A percentile compares a stretch with the other conserved stretches of the same genome.
Evolutionary conservation across 1,140 invertebrate genomes (phyloP).

Genomic region (Nymphalis io): DNA sequence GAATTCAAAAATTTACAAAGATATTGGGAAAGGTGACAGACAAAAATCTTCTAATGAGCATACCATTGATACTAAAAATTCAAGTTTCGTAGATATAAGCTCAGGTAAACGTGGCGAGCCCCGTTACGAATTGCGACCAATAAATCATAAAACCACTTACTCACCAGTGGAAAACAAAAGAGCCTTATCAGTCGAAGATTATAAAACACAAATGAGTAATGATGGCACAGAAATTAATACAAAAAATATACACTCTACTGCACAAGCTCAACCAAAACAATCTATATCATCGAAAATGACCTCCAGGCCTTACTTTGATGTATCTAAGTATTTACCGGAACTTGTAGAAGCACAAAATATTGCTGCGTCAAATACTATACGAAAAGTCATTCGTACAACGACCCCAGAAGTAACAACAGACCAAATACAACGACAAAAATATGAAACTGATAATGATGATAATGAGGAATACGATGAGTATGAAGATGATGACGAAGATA

Average conservation of each 20-base stretch:
- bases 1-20: conserved; percentile 63
- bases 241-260: conserved; percentile 8
- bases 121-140: conserved; percentile 61
- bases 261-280: conserved; percentile 21
- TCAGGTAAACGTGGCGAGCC: conserved; percentile 66
- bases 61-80: conserved; percentile 38
- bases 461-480: conserved; percentile 53
- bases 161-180: conserved; percentile 66
- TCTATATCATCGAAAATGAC: conserved; percentile 32
- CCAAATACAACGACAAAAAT: conserved; percentile 2
- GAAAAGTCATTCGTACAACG: conserved; percentile 45
- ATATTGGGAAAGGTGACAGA: conserved; percentile 68
- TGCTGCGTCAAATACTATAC: conserved; percentile 53
- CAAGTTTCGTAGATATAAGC: conserved; percentile 61
- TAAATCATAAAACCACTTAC: conserved; percentile 67
- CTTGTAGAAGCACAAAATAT: conserved; percentile 48
- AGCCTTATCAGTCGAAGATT: conserved; percentile 62
- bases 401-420: conserved; percentile 23
- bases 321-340: conserved; percentile 57
- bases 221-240: conserved; percentile 25
- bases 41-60: conserved; percentile 39
- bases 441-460: conserved; percentile 42
- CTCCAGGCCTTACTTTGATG: conserved; percentile 51
- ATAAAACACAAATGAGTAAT: conserved; percentile 47
- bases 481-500: conserved; percentile 54